A percentile compares a stretch with the other conserved stretches of the same genome.
Evolutionary conservation across 2,888 invertebrate species (phyloP).

Genomic region (Heteromyza rotundicornis): DNA sequence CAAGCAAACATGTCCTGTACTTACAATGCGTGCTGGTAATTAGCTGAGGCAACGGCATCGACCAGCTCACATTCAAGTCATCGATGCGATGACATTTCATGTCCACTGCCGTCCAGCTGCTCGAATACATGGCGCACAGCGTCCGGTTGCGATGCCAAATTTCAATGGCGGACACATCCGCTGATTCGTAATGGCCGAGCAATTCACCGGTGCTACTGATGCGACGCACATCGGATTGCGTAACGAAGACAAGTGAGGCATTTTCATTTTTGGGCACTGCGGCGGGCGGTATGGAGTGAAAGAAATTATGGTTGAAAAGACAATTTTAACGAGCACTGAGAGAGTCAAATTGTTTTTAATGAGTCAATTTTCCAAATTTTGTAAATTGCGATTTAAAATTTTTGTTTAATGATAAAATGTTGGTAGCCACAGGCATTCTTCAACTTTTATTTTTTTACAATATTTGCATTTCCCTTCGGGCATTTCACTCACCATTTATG

Average conservation of each 20-base stretch:
- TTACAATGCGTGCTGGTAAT: conserved; percentile 72
- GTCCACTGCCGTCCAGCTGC: conserved; percentile 59
- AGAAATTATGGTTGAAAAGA: too few relatives aligned
- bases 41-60: conserved; percentile 67
- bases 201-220: conserved; percentile 66
- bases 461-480: too few relatives aligned
- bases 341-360: too few relatives aligned
- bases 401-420: too few relatives aligned
- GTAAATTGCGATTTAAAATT: too few relatives aligned
- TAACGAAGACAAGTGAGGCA: conserved; percentile 73
- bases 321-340: too few relatives aligned
- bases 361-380: too few relatives aligned
- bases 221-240: conserved; percentile 70
- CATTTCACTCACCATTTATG: conserved; percentile 69
- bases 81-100: conserved; percentile 73
- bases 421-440: too few relatives aligned
- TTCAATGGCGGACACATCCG: conserved; percentile 65
- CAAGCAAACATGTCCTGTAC: too few relatives aligned
- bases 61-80: conserved; percentile 68
- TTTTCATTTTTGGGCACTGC: conserved; percentile 71
- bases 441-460: too few relatives aligned
- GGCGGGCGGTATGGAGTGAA: not conserved
- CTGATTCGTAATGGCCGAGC: conserved; percentile 41
- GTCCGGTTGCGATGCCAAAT: conserved; percentile 73
- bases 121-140: conserved; percentile 75